A percentile compares a stretch with the other conserved stretches of the same genome.
Evolutionary conservation across 2,113 vertebrate species (phyloP).

Genomic region (Canis aureus): DNA sequence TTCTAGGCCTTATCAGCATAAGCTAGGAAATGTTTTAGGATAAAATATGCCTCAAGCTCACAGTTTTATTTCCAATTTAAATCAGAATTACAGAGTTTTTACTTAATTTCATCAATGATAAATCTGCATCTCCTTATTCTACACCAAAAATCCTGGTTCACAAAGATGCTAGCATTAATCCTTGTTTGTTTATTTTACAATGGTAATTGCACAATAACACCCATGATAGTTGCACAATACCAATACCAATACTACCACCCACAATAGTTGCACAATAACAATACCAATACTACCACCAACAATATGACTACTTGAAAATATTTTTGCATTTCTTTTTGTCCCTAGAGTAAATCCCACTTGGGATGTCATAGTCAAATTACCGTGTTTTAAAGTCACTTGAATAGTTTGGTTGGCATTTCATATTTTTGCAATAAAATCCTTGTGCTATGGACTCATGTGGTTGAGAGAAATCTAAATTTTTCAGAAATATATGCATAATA

Average conservation of each 20-base stretch:
- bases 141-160: background rate
- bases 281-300: background rate
- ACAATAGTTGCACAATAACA: background rate
- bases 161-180: conserved; percentile 14
- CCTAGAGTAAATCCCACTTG: background rate
- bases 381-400: conserved; percentile 38
- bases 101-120: background rate
- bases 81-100: conserved; percentile 4
- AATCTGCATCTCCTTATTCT: background rate
- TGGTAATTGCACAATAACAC: background rate
- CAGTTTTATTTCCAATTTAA: conserved; percentile 28
- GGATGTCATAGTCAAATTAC: background rate
- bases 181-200: background rate
- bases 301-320: background rate
- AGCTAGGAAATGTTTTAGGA: background rate
- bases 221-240: background rate
- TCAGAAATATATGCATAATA: background rate
- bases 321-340: conserved; percentile 24
- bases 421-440: conserved; percentile 24
- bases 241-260: background rate
- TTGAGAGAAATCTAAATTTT: background rate
- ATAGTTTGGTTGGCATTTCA: conserved; percentile 13
- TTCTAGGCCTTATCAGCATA: background rate
- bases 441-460: background rate
- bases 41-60: background rate